A percentile compares a stretch with the other conserved stretches of the same genome.
Evolutionary conservation across 2,888 invertebrate genomes (phyloP).

Genomic region (Pyrocoelia pectoralis): DNA sequence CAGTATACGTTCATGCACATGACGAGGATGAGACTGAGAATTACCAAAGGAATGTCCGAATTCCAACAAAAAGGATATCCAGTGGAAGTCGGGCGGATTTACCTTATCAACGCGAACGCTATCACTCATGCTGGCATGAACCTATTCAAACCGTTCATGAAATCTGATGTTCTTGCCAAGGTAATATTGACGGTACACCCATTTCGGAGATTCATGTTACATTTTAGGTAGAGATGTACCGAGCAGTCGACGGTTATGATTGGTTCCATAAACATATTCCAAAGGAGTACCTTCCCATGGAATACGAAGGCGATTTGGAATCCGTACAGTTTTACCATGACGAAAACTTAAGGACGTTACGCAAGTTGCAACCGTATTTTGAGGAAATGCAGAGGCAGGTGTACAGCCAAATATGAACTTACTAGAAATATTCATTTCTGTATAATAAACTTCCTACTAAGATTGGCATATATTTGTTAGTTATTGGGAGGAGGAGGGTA

Average conservation of each 20-base stretch:
- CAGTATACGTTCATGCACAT: not conserved
- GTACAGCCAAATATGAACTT: no score
- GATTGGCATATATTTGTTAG: no score
- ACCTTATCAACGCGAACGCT: not conserved
- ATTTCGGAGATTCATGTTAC: not conserved
- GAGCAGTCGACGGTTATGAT: not conserved
- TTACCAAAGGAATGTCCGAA: not conserved
- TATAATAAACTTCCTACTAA: no score
- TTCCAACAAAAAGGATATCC: not conserved
- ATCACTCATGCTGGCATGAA: not conserved
- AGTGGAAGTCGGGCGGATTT: not conserved
- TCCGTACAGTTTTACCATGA: not conserved
- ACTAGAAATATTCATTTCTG: no score
- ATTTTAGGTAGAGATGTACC: not conserved
- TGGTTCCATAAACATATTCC: not conserved
- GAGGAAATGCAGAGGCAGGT: not conserved
- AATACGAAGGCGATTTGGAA: not conserved
- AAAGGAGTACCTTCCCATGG: not conserved
- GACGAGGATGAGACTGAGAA: not conserved
- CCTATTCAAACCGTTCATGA: not conserved
- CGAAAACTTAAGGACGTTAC: not conserved
- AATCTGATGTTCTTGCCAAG: not conserved
- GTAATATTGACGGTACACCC: not conserved
- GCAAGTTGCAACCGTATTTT: constrained; percentile 8
- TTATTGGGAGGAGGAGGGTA: no score